Conservation (phyloP, 2,797 vertebrate genomes). For the Crypturellus tataupa region DNA sequence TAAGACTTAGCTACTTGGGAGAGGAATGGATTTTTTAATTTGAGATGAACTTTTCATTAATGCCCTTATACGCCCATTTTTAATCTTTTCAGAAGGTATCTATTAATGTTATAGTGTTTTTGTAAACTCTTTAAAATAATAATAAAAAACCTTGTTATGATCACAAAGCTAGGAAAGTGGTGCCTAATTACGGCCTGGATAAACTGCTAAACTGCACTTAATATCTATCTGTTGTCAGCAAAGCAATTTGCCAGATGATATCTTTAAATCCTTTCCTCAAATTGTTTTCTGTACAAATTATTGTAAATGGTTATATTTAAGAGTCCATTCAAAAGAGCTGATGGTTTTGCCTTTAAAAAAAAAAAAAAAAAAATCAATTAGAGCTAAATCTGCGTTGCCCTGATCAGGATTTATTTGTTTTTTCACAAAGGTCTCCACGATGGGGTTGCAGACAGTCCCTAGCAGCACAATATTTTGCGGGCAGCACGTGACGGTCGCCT, state of each 20-base stretch:
- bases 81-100: background rate
- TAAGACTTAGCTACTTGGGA: background rate
- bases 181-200: conserved; percentile 55
- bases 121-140: conserved; percentile 53
- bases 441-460: accelerated
- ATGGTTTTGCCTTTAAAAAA: background rate
- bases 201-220: conserved; percentile 71
- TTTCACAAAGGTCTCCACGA: accelerated
- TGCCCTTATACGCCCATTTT: background rate
- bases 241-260: conserved; percentile 39
- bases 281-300: conserved; percentile 35
- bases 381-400: accelerated
- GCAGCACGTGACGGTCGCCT: background rate
- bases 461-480: background rate
- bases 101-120: background rate
- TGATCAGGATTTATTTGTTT: background rate
- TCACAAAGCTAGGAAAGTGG: conserved; percentile 22
- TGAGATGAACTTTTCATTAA: background rate
- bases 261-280: conserved; percentile 46
- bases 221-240: conserved; percentile 65
- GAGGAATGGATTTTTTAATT: background rate
- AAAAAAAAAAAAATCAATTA: background rate
- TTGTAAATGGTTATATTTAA: background rate
- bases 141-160: background rate
- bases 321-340: background rate